phyloP scores from a whole-genome alignment of 2,797 vertebrate genomes.

The Morelia viridis region DNA sequence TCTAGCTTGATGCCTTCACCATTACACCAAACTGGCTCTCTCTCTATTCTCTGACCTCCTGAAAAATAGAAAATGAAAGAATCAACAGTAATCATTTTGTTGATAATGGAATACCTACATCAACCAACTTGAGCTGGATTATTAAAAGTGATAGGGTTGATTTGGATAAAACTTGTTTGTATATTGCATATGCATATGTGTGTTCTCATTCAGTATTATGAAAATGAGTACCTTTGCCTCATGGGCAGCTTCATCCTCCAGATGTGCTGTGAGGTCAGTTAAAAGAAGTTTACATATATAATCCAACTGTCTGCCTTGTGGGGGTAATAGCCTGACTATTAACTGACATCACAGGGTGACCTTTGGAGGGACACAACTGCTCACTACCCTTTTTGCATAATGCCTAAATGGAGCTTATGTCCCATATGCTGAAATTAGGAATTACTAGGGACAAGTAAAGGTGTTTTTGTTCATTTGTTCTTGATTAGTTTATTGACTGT shows the following conservation, averaged over 20 bases:
- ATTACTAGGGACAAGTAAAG: not conserved
- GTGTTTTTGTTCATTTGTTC: not conserved
- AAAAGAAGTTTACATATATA: not conserved
- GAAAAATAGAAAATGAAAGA: not conserved
- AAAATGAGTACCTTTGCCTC: not conserved
- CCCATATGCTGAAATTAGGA: not conserved
- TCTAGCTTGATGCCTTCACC: not conserved
- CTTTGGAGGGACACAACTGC: not conserved
- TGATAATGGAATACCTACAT: rapidly evolving
- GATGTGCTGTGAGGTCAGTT: not conserved
- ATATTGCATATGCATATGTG: not conserved
- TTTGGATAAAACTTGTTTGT: not conserved
- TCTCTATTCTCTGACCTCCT: not conserved
- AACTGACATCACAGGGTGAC: not conserved
- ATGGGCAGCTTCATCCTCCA: not conserved
- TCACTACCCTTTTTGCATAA: not conserved
- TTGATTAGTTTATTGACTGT: not conserved
- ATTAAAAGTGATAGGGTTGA: not conserved
- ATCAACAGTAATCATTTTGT: not conserved
- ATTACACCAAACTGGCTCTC: not conserved
- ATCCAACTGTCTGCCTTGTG: not conserved
- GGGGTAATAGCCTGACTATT: not conserved
- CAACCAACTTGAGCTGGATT: not conserved
- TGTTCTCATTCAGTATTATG: not conserved
- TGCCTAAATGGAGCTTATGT: not conserved